Base-by-base conservation (phyloP, 2,888 invertebrate species). In the Myathropa florea region DNA sequence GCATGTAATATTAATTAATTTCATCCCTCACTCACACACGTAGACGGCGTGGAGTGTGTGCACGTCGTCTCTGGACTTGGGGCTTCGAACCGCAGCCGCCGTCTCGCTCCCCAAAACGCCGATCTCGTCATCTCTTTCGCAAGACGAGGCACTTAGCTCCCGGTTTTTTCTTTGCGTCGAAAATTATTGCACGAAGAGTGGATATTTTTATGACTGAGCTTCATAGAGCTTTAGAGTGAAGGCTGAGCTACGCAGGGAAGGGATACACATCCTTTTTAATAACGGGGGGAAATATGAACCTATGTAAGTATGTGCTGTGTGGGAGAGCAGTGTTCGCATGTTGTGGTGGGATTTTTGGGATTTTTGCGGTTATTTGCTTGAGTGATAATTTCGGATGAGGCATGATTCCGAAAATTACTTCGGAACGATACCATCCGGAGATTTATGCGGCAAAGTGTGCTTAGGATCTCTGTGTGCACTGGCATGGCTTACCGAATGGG, bases 1-100 rank as follows among this genome's bases (percentile, higher is more conserved):
- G 89, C 89, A 88, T 90, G 88, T 89, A 89, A 90, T 89, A 88
- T 89, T 89, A 89, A 90, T 90, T 90, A 90, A 90, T 89, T 89
- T 89, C 88, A 89, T 89, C 79, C 89, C 28, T 9, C 26, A 53
- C 39, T 18, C 67, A 73, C 36, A 67, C 61, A n/a, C 60, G 7
- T 9, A n/a, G n/a, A n/a, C 9, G 1, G 18, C 1, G 7, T 7
- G 18, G 12, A 0, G n/a, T 18, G 18, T 46, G 46, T 7, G 18
- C 1, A 6, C 18, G 46, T 46, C 46, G 18, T 7, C 18, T 46
- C 18, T 46, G 46, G 46, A 46, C 46, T 46, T 7, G 6, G 18
- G 18, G 46, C 46, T 18, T n/a, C n/a, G 46, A 46, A 64, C 21
- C 36, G 23, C 53, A 53, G n/a, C n/a, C n/a, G n/a, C n/a, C n/a